A percentile compares a stretch with the other conserved stretches of the same genome.
Conservation (phyloP, 2,888 invertebrate species). For the Ametastegia equiseti region DNA sequence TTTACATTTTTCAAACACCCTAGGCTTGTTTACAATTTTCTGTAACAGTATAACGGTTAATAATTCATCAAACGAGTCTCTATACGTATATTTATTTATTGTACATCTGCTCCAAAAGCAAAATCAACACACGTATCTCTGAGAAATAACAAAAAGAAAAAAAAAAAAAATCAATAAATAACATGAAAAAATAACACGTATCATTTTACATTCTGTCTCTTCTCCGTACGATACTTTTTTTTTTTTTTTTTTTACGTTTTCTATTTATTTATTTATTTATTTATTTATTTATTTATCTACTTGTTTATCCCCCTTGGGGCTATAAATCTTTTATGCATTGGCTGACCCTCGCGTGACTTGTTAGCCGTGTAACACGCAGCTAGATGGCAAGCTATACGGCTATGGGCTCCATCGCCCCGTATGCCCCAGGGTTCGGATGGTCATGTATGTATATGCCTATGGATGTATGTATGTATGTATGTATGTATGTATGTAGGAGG, state of each 20-base stretch:
- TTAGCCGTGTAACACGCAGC: slow-evolving; percentile 15
- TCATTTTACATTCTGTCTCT: not conserved
- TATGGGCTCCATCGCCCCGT: too few species aligned
- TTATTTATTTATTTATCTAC: not conserved
- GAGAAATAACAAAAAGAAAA: too few species aligned
- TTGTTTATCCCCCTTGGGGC: not conserved
- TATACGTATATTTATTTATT: too few species aligned
- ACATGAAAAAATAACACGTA: too few species aligned
- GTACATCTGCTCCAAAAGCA: not conserved
- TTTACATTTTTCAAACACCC: not conserved
- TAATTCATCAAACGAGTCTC: too few species aligned
- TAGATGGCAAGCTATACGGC: not conserved
- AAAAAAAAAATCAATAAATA: not conserved
- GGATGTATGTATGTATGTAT: too few species aligned
- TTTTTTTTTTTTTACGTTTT: not conserved
- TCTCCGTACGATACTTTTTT: not conserved
- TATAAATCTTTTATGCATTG: slow-evolving; percentile 28
- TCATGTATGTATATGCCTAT: too few species aligned
- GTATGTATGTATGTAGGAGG: too few species aligned
- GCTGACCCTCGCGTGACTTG: slow-evolving; percentile 26
- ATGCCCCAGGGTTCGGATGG: not conserved
- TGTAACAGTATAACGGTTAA: too few species aligned
- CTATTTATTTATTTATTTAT: not conserved
- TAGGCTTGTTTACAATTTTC: not conserved
- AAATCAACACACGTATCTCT: too few species aligned